Conservation (phyloP, 2,888 invertebrate genomes). For the Perizoma affinitatum region DNA sequence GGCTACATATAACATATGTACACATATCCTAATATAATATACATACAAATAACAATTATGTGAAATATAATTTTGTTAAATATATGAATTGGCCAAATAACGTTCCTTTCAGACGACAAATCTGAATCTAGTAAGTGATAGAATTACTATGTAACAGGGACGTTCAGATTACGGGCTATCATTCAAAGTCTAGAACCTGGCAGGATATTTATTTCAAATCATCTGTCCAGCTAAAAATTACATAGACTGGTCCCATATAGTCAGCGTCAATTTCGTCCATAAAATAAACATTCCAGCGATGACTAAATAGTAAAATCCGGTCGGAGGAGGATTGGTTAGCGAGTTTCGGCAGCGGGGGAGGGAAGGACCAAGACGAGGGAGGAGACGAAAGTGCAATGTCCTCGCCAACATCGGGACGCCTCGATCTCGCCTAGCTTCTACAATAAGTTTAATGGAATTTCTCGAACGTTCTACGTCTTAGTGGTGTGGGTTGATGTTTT, state of each 20-base stretch:
- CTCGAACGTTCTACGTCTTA: constrained; percentile 33
- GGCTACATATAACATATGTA: no score
- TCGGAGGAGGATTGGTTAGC: constrained; percentile 70
- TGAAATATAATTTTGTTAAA: no score
- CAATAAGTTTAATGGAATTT: constrained; percentile 37
- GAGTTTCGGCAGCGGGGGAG: constrained; percentile 74
- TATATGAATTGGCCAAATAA: no score
- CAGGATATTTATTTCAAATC: no score
- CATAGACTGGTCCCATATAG: constrained; percentile 23
- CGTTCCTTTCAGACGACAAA: no score
- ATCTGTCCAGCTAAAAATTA: no score
- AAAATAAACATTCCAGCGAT: constrained; percentile 57
- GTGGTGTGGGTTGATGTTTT: constrained; percentile 9
- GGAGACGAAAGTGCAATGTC: constrained; percentile 80
- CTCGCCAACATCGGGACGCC: constrained; percentile 80
- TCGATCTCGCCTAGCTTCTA: constrained; percentile 54
- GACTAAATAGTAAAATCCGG: constrained; percentile 80
- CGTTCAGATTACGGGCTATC: no score
- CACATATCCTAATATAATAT: no score
- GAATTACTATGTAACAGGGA: no score
- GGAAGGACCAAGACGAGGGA: constrained; percentile 66
- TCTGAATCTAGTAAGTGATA: no score
- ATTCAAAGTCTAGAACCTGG: no score
- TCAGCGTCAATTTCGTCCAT: constrained; percentile 40
- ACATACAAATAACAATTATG: no score